Evolutionary conservation across 2,888 invertebrate genomes (phyloP), one percentile per base, ranked within the genome.

Genomic region (Malthinus seriepunctatus): DNA sequence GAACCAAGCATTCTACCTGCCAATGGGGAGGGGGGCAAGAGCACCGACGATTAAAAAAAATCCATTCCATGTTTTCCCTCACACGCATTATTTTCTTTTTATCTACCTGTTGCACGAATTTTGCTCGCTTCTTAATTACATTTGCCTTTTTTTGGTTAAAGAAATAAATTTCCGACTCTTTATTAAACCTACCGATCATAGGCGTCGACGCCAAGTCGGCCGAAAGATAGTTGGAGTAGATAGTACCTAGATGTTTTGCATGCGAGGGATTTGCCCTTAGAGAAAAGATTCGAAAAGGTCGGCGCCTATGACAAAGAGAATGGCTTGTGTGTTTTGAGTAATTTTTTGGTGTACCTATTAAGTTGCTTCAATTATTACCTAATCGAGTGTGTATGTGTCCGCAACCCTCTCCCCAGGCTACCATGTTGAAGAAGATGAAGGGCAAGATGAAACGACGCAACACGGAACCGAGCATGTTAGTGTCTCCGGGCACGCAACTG

Each of bases 361-460:
- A 46, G 54, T 51, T 59, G 51, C 56, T 50, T 38, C 10, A 23
- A 23, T 23, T 45, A 56, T 53, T 51, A 63, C 52, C 52, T 63
- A 56, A 55, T 38, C 23, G 50, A 53, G 51, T 39, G 61, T 57
- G 51, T 61, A 54, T 61, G 54, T 60, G 60, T 57, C 54, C 64
- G 65, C 66, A 67, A 81, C 81, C 78, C 79, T 81, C 23, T 23
- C 83, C 82, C 83, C 85, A 97, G 97, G 97, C 98, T 80, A 97
- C 97, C 83, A 98, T 98, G 98, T 87, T 98, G 85, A 97, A 97
- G 90, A 97, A 98, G 87, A 91, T 90, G 82, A 92, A 92, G 84
- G 88, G 88, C 77, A 97, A 97, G 87, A 95, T 96, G 88, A 95
- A 95, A 83, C 87, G 97, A 72, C 90, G 96, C 78, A 94, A 96